These are phyloP conservation scores for Helicoverpa armigera DNA, from an alignment of 1,140 invertebrate species.

Conservation along the genomic window DNA sequence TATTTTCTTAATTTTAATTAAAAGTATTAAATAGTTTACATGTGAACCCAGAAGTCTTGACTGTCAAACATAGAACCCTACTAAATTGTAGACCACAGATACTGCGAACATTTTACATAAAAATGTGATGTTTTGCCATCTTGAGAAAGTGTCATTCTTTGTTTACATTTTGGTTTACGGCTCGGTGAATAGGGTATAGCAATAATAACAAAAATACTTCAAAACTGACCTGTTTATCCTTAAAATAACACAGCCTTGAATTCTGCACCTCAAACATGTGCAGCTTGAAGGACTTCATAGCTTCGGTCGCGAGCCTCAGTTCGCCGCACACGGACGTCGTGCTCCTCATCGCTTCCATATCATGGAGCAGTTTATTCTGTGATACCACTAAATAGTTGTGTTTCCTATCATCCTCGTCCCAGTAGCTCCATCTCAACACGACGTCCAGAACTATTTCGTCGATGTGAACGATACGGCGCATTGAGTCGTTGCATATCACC, in stretches of 20 bases:
- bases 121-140: too few species aligned
- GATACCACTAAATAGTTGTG: constrained; percentile 93
- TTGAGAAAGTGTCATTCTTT: too few species aligned
- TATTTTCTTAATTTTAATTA: too few species aligned
- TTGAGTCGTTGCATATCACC: constrained; percentile 90
- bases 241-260: constrained; percentile 92
- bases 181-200: too few species aligned
- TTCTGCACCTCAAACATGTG: constrained; percentile 93
- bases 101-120: too few species aligned
- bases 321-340: constrained; percentile 89
- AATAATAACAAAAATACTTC: too few species aligned
- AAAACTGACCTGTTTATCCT: constrained; percentile 90
- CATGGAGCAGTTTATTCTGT: constrained; percentile 84
- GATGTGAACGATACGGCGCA: constrained; percentile 93
- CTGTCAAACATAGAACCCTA: too few species aligned
- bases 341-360: constrained; percentile 84
- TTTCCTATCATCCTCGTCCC: constrained; percentile 93
- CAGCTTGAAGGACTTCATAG: constrained; percentile 91
- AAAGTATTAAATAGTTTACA: too few species aligned
- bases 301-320: constrained; percentile 92
- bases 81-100: too few species aligned
- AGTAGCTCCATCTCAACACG: constrained; percentile 94
- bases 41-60: too few species aligned
- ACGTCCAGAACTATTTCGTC: constrained; percentile 90
- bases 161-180: too few species aligned